Conservation (phyloP, 2,113 vertebrate genomes). For the Centropristis striata region DNA sequence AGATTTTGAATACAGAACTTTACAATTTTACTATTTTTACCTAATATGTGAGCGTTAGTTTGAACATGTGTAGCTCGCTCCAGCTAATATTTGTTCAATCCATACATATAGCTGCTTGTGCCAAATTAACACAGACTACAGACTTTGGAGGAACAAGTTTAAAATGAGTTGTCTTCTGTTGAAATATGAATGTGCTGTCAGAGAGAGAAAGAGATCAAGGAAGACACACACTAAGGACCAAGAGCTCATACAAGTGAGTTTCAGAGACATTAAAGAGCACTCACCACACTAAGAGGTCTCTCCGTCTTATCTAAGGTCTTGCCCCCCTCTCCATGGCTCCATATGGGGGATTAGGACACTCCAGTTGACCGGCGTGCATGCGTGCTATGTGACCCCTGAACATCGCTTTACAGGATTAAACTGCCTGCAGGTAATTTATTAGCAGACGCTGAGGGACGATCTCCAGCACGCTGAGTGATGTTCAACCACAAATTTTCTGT, state of each 20-base stretch:
- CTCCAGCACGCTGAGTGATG: background rate
- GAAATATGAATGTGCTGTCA: background rate
- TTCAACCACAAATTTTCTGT: background rate
- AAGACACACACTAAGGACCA: background rate
- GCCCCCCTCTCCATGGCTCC: conserved; percentile 1
- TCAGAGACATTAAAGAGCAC: conserved; percentile 26
- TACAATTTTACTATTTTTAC: too few relatives aligned
- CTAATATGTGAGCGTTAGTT: too few relatives aligned
- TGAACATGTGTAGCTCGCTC: too few relatives aligned
- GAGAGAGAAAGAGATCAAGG: background rate
- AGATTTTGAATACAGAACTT: too few relatives aligned
- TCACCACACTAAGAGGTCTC: background rate
- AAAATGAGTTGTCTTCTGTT: too few relatives aligned
- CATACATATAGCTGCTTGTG: too few relatives aligned
- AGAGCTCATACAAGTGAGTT: background rate
- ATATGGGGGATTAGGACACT: conserved; percentile 48
- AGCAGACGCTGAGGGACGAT: background rate
- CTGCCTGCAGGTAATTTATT: conserved; percentile 40
- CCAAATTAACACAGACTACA: too few relatives aligned
- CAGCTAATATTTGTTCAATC: too few relatives aligned
- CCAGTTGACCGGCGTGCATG: conserved; percentile 12
- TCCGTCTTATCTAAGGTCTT: background rate
- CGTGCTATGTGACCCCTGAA: conserved; percentile 44
- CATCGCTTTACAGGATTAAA: conserved; percentile 38
- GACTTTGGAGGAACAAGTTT: too few relatives aligned